Evolutionary conservation across 2,113 vertebrate genomes (phyloP).

Genomic region (Poeciliopsis occidentalis): DNA sequence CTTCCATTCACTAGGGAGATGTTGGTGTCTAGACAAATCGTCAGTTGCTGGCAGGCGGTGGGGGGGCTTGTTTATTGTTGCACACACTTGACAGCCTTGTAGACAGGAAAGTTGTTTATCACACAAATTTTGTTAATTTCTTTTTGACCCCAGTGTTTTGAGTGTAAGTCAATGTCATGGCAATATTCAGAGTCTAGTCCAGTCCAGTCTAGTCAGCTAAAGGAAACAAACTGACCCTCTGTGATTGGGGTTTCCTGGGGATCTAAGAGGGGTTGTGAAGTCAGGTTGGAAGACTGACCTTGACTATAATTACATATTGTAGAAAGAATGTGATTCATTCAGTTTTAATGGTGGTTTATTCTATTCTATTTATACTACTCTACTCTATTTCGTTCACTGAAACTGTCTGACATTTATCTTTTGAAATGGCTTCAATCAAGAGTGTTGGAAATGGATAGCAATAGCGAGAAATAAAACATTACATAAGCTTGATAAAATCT

Average conservation of each 20-base stretch:
- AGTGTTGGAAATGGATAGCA: too few relatives aligned
- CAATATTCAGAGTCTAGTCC: constrained; percentile 7
- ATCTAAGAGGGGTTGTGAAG: not conserved
- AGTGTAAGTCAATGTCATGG: constrained; percentile 10
- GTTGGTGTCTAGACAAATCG: not conserved
- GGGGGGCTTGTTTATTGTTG: not conserved
- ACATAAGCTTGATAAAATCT: too few relatives aligned
- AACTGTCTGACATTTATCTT: too few relatives aligned
- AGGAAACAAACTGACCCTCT: not conserved
- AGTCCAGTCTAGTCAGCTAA: not conserved
- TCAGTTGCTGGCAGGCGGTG: not conserved
- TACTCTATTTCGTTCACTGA: too few relatives aligned
- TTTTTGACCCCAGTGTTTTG: constrained; percentile 27
- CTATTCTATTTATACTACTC: too few relatives aligned
- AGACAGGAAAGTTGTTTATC: constrained; percentile 1
- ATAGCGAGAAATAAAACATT: too few relatives aligned
- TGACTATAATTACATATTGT: not conserved
- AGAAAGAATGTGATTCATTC: too few relatives aligned
- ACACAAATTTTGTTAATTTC: constrained; percentile 22
- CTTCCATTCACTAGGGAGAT: not conserved
- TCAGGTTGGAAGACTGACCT: not conserved
- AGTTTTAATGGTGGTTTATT: too few relatives aligned
- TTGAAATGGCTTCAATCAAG: too few relatives aligned
- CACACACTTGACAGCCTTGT: not conserved
- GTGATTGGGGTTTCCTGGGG: not conserved